Evolutionary conservation across 1,140 invertebrate genomes (phyloP), one percentile per base, ranked within the genome.

Genomic region (Berghia stephanieae): DNA sequence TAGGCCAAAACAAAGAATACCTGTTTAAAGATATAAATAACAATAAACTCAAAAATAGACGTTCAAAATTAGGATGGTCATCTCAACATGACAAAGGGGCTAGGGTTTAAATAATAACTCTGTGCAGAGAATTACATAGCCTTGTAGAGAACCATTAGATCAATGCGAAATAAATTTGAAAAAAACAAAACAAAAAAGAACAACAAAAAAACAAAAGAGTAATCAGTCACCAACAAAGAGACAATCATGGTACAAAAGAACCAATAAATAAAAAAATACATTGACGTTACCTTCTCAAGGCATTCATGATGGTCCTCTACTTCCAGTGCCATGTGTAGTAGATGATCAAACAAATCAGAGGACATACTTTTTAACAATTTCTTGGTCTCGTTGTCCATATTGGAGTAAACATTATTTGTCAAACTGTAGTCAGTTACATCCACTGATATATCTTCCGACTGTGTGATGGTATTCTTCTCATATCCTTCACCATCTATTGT

Each of bases 291-390:
- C 74, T 79, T 80, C n/a, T 77, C 69, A 34, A 81, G 52, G 71
- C 82, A 82, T 40, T 77, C 77, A 44, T 73, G 79, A 68, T 82
- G 79, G 2, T 73, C 60, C 57, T 82, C 77, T 16, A 38, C 67
- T 57, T 78, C 6, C 68, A 78, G 21, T n/a, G 79, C 79, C 80
- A 84, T 82, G 3, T 70, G 24, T 24, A 85, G 44, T 2, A 86
- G 68, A 42, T 78, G 71, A 18, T 78, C 60, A 43, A 83, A 70
- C n/a, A 70, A 34, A 44, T 27, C 40, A 27, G 68, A 42, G 18
- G 31, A 18, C n/a, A 70, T 13, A 21, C 27, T 40, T 4, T 40
- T 67, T 36, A 38, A 3, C 42, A 34, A 34, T 18, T 63, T 31
- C 2, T 67, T n/a, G n/a, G 4, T 1, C 16, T 67, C 2, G n/a